A percentile compares a stretch with the other conserved stretches of the same genome.
Evolutionary conservation across 2,888 invertebrate species (phyloP).

Genomic region (Automeris io): DNA sequence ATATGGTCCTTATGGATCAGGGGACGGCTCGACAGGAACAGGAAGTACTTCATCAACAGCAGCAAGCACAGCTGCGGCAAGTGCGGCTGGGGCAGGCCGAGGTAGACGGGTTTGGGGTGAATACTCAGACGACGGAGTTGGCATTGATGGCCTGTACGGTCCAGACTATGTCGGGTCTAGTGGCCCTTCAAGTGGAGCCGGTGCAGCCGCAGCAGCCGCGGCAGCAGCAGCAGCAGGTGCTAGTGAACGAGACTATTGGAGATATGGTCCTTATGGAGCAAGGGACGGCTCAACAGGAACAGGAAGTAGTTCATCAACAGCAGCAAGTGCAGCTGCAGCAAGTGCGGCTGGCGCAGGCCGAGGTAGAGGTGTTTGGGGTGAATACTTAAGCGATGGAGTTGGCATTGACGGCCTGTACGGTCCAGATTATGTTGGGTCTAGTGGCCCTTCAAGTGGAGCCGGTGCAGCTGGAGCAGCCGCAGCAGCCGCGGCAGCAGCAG

Average conservation of each 20-base stretch:
- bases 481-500: conserved; percentile 8
- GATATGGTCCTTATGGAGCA: conserved; percentile 5
- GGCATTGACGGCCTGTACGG: too few relatives aligned
- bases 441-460: too few relatives aligned
- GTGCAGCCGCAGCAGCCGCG: conserved; percentile 8
- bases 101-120: not conserved
- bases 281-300: not conserved
- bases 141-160: not conserved
- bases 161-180: not conserved
- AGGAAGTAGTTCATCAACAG: conserved; percentile 1
- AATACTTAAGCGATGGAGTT: too few relatives aligned
- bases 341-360: not conserved
- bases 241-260: not conserved
- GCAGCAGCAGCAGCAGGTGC: conserved; percentile 5
- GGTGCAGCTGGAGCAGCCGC: conserved; percentile 5
- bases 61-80: not conserved
- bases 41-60: not conserved
- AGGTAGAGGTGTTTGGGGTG: not conserved
- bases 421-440: too few relatives aligned
- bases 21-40: not conserved
- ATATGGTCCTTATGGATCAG: conserved; percentile 6
- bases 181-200: not conserved
- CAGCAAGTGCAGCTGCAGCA: conserved; percentile 8
- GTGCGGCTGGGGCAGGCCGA: not conserved
- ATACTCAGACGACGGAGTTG: not conserved